These are phyloP conservation scores for Macrochelys suwanniensis DNA, from an alignment of 2,797 vertebrate genomes.

Conservation along the genomic window DNA sequence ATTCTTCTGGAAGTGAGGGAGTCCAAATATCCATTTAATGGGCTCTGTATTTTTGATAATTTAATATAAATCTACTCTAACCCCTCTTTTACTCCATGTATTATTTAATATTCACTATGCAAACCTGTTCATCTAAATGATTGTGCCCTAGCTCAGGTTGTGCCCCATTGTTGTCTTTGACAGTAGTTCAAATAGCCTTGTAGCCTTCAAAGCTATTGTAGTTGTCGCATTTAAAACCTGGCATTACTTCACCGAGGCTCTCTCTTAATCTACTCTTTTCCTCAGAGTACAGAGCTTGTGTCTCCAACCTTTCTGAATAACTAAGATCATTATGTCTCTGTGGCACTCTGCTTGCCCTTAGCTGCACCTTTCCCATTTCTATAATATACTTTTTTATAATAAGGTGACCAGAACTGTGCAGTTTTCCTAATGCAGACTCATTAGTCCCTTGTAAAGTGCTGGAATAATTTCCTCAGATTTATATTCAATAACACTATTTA, in stretches of 20 bases:
- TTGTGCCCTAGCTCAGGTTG: not conserved
- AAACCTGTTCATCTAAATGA: not conserved
- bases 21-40: not conserved
- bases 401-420: slow-evolving; percentile 49
- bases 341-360: slow-evolving; percentile 57
- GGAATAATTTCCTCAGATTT: slow-evolving; percentile 70
- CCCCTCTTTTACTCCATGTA: not conserved
- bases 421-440: slow-evolving; percentile 62
- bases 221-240: slow-evolving; percentile 7
- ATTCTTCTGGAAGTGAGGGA: not conserved
- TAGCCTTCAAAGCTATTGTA: slow-evolving; percentile 49
- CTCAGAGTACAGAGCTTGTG: slow-evolving; percentile 46
- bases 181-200: slow-evolving; percentile 34
- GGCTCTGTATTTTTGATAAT: not conserved
- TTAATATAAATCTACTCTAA: not conserved
- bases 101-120: not conserved
- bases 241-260: not conserved
- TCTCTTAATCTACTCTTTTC: slow-evolving; percentile 57
- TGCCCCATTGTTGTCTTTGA: not conserved
- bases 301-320: slow-evolving; percentile 59
- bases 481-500: slow-evolving; percentile 69
- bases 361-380: slow-evolving; percentile 66
- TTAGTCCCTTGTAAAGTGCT: slow-evolving; percentile 62
- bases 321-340: slow-evolving; percentile 45
- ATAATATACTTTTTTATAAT: slow-evolving; percentile 74